Evolutionary conservation across 2,113 vertebrate species (phyloP), one percentile per base, ranked within the genome.

Genomic region (Salminus brasiliensis): DNA sequence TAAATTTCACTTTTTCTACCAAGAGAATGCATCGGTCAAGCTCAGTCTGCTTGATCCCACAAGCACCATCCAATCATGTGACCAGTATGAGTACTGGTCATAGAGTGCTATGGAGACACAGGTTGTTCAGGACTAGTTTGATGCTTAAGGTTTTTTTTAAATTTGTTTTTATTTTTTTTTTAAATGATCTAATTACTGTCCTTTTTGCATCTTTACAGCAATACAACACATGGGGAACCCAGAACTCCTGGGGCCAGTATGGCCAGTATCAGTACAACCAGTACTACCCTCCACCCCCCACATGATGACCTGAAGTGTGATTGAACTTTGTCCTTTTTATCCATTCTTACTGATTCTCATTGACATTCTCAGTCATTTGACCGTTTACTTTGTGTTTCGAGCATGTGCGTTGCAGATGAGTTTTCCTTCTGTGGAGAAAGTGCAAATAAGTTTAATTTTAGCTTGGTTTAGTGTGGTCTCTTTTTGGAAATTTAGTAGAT

Each of bases 251-350:
- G 98, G 97, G 96, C 3, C 93, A 93, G 83, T 94, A 94, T 76
- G 87, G 88, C 81, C 93, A 94, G 9, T 94, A 94, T 80, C 90
- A 91, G 87, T 99, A 98, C 2, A 97, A 96, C 90, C 97, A 98
- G 87, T 99, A 99, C 94, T 99, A 99, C 81, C 96, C 96, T 0
- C 95, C 96, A 41, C 94, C 96, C 81, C 94, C 96, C 0, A 98
- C 97, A 85, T 99, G 95, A 99, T 93, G 25, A 83, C 81, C 5
- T 73, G 43, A 79, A 59, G 69, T 72, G 87, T 84, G 29, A 53
- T 82, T 68, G 82, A 84, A 69, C 75, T 76, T 81, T 30, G 74
- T 87, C 77, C 39, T 81, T 78, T 89, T 84, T 81, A 62, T 81
- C 80, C 76, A 67, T 84, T 83, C 81, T 86, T 79, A 83, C 74